Conservation (phyloP, 2,888 invertebrate species). For the Tenthredo amoena region DNA sequence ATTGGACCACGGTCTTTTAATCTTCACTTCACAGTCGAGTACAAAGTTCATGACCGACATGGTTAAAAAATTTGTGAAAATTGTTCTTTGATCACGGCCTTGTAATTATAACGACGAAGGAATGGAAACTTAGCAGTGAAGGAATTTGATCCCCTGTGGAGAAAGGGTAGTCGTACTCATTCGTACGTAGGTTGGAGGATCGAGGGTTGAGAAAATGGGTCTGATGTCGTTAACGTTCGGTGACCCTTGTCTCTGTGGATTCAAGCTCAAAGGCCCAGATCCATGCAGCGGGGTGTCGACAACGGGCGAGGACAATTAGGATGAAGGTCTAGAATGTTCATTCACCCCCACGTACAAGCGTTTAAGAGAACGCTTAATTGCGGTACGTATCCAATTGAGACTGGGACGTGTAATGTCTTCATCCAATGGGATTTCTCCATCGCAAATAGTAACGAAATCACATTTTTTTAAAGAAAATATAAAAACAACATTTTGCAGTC, state of each 20-base stretch:
- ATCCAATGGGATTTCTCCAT: not conserved
- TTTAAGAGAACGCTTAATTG: constrained; percentile 15
- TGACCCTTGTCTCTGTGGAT: constrained; percentile 24
- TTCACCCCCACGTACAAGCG: not conserved
- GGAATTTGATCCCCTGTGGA: not conserved
- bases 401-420: not conserved
- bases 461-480: not conserved
- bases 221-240: not conserved
- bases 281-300: not conserved
- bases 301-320: not conserved
- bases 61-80: not conserved
- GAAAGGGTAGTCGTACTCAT: not conserved
- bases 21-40: not conserved
- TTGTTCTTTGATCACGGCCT: not conserved
- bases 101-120: not conserved
- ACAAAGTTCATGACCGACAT: not conserved
- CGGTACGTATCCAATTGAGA: not conserved
- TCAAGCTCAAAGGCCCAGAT: not conserved
- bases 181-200: not conserved
- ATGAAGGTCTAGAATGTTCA: not conserved
- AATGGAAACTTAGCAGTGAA: not conserved
- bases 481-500: not conserved
- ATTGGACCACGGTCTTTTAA: too few species aligned
- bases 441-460: not conserved
- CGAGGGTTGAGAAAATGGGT: not conserved